Evolutionary conservation across 64 coral and sea anemone species (phyloP), one percentile per base, ranked within the genome.

Genomic region (Hydrozoanthus tunicans): DNA sequence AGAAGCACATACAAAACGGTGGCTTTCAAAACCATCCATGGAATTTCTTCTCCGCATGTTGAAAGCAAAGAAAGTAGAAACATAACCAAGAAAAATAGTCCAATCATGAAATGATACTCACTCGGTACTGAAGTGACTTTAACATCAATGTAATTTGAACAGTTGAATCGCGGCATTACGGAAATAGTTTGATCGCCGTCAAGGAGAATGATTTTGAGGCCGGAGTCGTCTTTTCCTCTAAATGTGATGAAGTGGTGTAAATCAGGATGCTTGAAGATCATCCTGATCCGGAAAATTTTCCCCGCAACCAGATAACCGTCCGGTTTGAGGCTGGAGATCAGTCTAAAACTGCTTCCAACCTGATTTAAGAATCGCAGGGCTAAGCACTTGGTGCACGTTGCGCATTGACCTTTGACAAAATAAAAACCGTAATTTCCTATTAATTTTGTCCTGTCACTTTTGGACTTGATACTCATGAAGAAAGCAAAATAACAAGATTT

Each of bases 191-290:
- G 94, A 61, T 96, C 95, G 20, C 92, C 92, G 89, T 96, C 95
- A 11, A 96, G 77, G n/a, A 83, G 81, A 56, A 96, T 79, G 17
- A 80, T 89, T 11, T 62, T 73, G 20, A 89, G 63, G 0, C 79
- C 84, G 6, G 78, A 74, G 51, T 57, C 26, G 25, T 96, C 95
- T 7, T 73, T 52, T 14, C 67, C 95, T 51, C 67, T 89, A 56
- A 96, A 96, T 15, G 92, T 94, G 70, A 96, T 89, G 43, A 96
- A 96, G n/a, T 94, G 91, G 56, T 96, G 95, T 70, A 96, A 73
- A 6, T 94, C 79, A 9, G 95, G 95, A 10, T 89, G 78, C 64
- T 94, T 96, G 15, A 96, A 96, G 7, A 90, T 96, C 32, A 91
- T 91, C 51, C 77, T 91, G 53, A 96, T 92, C 17, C 81, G 89